phyloP scores from a whole-genome alignment of 1,140 invertebrate species.

The Goniozus legneri region DNA sequence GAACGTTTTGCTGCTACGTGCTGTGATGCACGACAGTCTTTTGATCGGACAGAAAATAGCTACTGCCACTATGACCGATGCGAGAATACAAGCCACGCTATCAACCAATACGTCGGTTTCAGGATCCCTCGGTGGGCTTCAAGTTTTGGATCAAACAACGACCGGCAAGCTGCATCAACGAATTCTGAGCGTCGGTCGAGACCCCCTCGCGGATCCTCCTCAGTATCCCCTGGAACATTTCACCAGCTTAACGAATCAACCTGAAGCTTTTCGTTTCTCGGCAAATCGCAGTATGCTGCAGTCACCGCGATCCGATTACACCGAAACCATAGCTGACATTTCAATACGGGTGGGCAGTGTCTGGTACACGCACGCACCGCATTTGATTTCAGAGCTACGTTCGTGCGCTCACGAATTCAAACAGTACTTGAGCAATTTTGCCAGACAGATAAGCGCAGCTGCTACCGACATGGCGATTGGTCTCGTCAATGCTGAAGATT shows the following conservation, averaged over 20 bases:
- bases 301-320: constrained; percentile 11
- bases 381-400: constrained; percentile 79
- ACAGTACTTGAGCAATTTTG: constrained; percentile 69
- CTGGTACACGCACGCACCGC: constrained; percentile 88
- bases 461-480: constrained; percentile 92
- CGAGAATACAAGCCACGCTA: constrained; percentile 84
- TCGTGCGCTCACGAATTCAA: constrained; percentile 71
- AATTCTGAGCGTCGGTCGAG: constrained; percentile 80
- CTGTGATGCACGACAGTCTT: constrained; percentile 68
- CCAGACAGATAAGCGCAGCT: constrained; percentile 79
- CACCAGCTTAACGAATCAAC: constrained; percentile 25
- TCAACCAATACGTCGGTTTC: constrained; percentile 63
- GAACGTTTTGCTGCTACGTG: constrained; percentile 81
- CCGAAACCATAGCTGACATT: constrained; percentile 43
- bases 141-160: constrained; percentile 84
- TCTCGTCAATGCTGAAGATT: constrained; percentile 69
- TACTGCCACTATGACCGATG: constrained; percentile 86
- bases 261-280: constrained; percentile 46
- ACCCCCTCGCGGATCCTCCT: constrained; percentile 59
- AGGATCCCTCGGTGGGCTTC: constrained; percentile 86
- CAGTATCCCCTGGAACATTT: constrained; percentile 34
- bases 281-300: constrained; percentile 35
- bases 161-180: constrained; percentile 80
- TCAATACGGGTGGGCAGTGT: constrained; percentile 82
- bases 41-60: constrained; percentile 84